Evolutionary conservation across 2,888 invertebrate genomes (phyloP), one percentile per base, ranked within the genome.

Genomic region (Lydus trimaculatus): DNA sequence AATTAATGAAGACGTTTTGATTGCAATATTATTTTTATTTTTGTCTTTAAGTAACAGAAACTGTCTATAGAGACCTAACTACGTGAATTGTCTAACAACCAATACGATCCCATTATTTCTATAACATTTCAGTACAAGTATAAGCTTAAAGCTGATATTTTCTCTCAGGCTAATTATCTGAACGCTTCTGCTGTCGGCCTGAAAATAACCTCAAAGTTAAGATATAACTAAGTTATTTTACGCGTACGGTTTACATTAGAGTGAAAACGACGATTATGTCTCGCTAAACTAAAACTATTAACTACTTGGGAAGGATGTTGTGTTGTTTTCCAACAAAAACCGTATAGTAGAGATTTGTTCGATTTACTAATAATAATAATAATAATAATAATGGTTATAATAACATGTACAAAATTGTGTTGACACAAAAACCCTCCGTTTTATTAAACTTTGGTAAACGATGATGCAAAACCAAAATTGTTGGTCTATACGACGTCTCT

Each of bases 191-290:
- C 56, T 66, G 17, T 64, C 58, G 62, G 64, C 69, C 69, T 66
- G 69, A 64, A 69, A 69, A 69, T 66, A 69, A 69, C 66, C 66
- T 36, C 63, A 63, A 63, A 64, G 66, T 69, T 69, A 69, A 58
- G 61, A 69, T 11, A 8, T 59, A 66, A 65, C 66, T 56, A 43
- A 43, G 31, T 60, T 69, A 66, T 60, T 61, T 62, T 59, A 61
- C 58, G 64, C 56, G 58, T 62, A 62, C 28, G 61, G 64, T 67
- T 64, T 64, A 62, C 65, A 66, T 67, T 70, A 66, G 65, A 64
- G 36, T 17, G 20, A 5, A 59, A 63, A 52, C 58, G 20, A 20
- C 48, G 48, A 48, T 11, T 20, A 48, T 9, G 48, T 17, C 39
- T 20, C 0, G 17, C 5, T 17, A 43, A 43, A 43, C 43, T 43